Evolutionary conservation across 2,888 invertebrate genomes (phyloP), one percentile per base, ranked within the genome.

Genomic region (Polyommatus iphigenia): DNA sequence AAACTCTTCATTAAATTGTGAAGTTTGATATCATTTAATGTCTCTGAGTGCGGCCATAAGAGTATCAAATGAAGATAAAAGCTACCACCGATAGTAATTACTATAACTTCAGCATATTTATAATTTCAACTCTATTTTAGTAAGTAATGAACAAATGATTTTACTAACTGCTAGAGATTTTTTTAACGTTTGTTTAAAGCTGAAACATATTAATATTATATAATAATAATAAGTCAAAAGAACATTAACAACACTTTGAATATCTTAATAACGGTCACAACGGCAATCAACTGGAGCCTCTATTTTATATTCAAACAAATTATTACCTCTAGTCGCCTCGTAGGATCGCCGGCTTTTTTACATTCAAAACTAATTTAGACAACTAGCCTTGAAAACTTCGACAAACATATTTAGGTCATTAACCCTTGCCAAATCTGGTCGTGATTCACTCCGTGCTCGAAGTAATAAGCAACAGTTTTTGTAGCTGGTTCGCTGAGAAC

Each of bases 381-480:
- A 86, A 82, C 84, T 91, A 92, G 91, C 94, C 94, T 94, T 94
- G 94, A 92, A 90, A 87, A 90, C 87, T 91, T 89, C 86, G 89
- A 91, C 89, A 90, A 92, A 90, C 91, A 91, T 89, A 93, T 93
- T 92, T 92, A 86, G 94, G 94, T 93, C 92, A 92, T 92, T 93
- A 90, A 94, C 94, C 94, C 92, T 91, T 85, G 86, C 90, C 91
- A 90, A 93, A 92, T 93, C 92, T 91, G 90, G 90, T 91, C 90
- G 91, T 93, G 94, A 94, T 93, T 94, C 94, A 94, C 91, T 85
- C 84, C 87, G 88, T 89, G 91, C 91, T 89, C 91, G 90, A 89
- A 92, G 92, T 93, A 91, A 92, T 92, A 91, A 91, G 89, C 87
- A 90, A 90, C 88, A 91, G 91, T 94, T 94, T 94, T 93, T 94